Evolutionary conservation across 2,797 vertebrate species (phyloP).

Genomic region (Gila robusta): DNA sequence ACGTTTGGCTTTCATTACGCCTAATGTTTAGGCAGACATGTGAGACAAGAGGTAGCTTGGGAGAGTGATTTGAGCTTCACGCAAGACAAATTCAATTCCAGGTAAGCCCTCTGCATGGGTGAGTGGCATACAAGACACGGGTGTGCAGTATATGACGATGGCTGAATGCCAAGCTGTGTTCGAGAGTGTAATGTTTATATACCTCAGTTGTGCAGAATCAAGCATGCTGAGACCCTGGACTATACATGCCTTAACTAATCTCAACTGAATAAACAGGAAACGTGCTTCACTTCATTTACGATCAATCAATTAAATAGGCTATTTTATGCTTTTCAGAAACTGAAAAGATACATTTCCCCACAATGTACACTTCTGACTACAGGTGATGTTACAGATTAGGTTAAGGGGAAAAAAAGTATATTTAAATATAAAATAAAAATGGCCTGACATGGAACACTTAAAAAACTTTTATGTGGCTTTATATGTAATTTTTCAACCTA

Average conservation of each 20-base stretch:
- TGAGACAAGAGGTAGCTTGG: conserved; percentile 54
- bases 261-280: background rate
- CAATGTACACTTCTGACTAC: background rate
- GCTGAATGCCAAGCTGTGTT: conserved; percentile 21
- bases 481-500: background rate
- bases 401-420: background rate
- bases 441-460: background rate
- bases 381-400: background rate
- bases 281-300: background rate
- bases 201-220: background rate
- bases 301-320: background rate
- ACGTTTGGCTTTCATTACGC: conserved; percentile 79
- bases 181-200: background rate
- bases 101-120: conserved; percentile 44
- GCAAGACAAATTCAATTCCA: conserved; percentile 56
- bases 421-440: background rate
- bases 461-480: background rate
- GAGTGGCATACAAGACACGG: conserved; percentile 35
- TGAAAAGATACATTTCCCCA: background rate
- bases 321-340: background rate
- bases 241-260: background rate
- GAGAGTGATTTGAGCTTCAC: conserved; percentile 57
- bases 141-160: conserved; percentile 15
- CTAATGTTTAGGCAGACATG: conserved; percentile 77
- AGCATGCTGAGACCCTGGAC: background rate